Base-by-base conservation (phyloP, 2,797 vertebrate species). In the Gadopsis marmoratus region DNA sequence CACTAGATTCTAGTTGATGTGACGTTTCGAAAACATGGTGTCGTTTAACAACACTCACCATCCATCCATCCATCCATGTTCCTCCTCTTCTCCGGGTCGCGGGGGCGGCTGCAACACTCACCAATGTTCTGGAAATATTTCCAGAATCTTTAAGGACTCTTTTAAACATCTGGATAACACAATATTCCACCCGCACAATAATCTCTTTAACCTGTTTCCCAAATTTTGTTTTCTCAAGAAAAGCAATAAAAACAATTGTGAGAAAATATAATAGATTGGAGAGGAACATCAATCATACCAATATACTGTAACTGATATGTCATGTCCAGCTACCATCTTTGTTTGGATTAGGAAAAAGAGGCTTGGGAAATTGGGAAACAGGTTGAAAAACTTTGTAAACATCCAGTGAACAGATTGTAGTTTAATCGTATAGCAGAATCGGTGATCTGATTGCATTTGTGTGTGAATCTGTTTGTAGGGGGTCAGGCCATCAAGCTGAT, bases 401-500 rank as follows among this genome's bases (percentile, higher is more conserved):
- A 3, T 26, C 5, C 23, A 5, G 50, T 12, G n/a, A 23, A 23
- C 23, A 53, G 12, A 53, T 12, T 14, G 4, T 53, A 26, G 13
- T 26, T 23, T 8, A 4, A 23, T 29, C 13, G 45, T 47, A 47
- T 16, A 47, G 43, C 17, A 0, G 17, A 17, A 0, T 6, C 1
- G 67, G 14, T 63, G 35, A 19, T 60, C 60, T 76, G 10, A 79
- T 26, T 59, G 39, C 1, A 13, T 62, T 56, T 39, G 17, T 63
- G 21, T 79, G 19, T 59, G 0, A 26, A n/a, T 71, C 4, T 83
- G 55, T 83, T 61, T 83, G 5, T 26, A 99, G 98, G 97, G 69
- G 97, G 97, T 84, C 96, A 95, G 53, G 96, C 97, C 61, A 97
- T 97, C 79, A 99, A 98, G 88, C 96, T 99, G 71, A 99, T 99